These are phyloP conservation scores for Musca domestica DNA, from an alignment of 1,140 invertebrate genomes.

Conservation along the genomic window DNA sequence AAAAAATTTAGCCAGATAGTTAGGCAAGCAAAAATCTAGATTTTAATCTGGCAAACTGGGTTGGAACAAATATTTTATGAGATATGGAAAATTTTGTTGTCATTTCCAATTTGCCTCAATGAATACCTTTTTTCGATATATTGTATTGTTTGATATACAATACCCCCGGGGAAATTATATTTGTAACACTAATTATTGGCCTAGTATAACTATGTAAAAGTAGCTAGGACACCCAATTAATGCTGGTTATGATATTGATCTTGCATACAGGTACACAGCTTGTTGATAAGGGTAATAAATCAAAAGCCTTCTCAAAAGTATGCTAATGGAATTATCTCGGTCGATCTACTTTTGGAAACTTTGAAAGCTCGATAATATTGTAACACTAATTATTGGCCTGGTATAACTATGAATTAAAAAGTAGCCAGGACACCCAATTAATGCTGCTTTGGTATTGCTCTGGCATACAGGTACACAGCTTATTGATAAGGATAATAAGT, in stretches of 20 bases:
- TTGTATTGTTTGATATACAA: too few relatives aligned
- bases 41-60: conserved; percentile 42
- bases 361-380: conserved; percentile 1
- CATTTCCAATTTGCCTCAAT: too few relatives aligned
- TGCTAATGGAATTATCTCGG: too few relatives aligned
- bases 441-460: too few relatives aligned
- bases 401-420: conserved; percentile 20
- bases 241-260: not conserved
- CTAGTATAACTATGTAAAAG: conserved; percentile 23
- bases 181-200: conserved; percentile 29
- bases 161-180: conserved; percentile 16
- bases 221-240: conserved; percentile 18
- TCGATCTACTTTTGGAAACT: too few relatives aligned
- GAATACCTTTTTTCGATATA: too few relatives aligned
- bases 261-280: not conserved
- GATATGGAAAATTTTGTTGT: too few relatives aligned
- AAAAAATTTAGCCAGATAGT: conserved; percentile 27
- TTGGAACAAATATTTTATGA: conserved; percentile 36
- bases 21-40: conserved; percentile 51
- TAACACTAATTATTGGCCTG: conserved; percentile 28
- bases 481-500: too few relatives aligned
- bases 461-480: too few relatives aligned
- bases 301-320: conserved; percentile 3
- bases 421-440: conserved; percentile 3
- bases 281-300: not conserved